Evolutionary conservation across 2,888 invertebrate genomes (phyloP), one percentile per base, ranked within the genome.

Genomic region (Cyclophora albipunctata): DNA sequence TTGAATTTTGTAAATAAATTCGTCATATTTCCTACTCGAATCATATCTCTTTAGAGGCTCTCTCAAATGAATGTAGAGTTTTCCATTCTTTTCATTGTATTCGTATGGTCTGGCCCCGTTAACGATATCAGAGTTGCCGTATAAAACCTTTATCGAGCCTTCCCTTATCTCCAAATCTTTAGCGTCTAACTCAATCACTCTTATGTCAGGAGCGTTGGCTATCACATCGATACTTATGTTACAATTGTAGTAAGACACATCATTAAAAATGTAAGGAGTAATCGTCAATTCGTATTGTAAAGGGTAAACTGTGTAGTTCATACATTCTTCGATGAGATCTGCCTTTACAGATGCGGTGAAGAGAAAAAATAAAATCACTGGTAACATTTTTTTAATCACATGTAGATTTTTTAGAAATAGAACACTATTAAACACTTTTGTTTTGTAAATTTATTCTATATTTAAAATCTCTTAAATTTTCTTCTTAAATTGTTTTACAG

Each of bases 291-390:
- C 87, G 45, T 88, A 88, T 55, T 87, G 83, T 54, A 85, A 73
- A 52, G 88, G 88, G 56, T 88, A 88, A 45, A 88, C 78, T 47
- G 86, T 86, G 45, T 84, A 88, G 58, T 87, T 85, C 7, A 87
- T 65, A 60, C 88, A 88, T 60, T 87, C 86, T 64, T 87, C 87
- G 7, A 78, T 59, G 37, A 75, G 60, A 52, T 73, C 69, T 6
- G 70, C 78, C 37, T 71, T 71, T 20, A 69, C 64, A n/a, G 73
- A 63, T 4, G 67, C 66, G 50, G 71, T 61, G 7, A 79, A 57
- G 46, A 69, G 53, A 35, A 73, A 41, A 52, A 69, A 58, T 4
- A 71, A 68, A 65, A 69, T 47, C 46, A 55, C 59, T 55, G 58
- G 53, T 58, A 71, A 58, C 60, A 70, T 63, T 58, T 66, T 73